Base-by-base conservation (phyloP, 2,797 vertebrate species). In the Platyrinchus mystaceus region DNA sequence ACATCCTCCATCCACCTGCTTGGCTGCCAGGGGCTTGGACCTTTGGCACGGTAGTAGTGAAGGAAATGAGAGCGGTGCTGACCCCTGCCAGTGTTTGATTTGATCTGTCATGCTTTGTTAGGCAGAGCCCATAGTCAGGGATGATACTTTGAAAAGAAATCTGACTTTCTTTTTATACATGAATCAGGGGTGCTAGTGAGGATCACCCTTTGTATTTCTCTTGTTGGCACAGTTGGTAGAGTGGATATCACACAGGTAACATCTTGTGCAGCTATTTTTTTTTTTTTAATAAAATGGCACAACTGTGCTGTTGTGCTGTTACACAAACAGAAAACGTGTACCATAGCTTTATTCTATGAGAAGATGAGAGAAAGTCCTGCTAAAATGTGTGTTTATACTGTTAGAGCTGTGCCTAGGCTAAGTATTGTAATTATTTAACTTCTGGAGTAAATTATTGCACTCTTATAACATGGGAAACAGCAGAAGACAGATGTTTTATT, bases 181-280 rank as follows among this genome's bases (percentile, higher is more conserved):
- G 1, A 56, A 20, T 67, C 7, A 5, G n/a, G 18, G 36, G 17
- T 60, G 58, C 30, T 41, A 10, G 24, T 43, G 49, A 68, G 63
- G 59, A 47, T 64, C 8, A 34, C 13, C 21, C 34, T 26, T 30
- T 62, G 11, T 58, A 19, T 67, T 86, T 80, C 30, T 66, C 27
- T 46, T 81, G 24, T 36, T 47, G 26, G 30, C 28, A 14, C 2
- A 26, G 64, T 46, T 92, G 1, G 1, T 50, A 37, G 18, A 37
- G 41, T 39, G 27, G 44, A 0, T 75, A 36, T 60, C 53, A 27
- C 0, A 1, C 10, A 39, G 27, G 30, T 11, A 37, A 12, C 26
- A 18, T 32, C 62, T 87, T 59, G 21, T 66, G 32, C 32, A 39
- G 28, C 32, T 68, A 5, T 28, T 20, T 50, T 41, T 16, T 18